Conservation (phyloP, 2,888 invertebrate species). For the Microctonus aethiopoides region DNA sequence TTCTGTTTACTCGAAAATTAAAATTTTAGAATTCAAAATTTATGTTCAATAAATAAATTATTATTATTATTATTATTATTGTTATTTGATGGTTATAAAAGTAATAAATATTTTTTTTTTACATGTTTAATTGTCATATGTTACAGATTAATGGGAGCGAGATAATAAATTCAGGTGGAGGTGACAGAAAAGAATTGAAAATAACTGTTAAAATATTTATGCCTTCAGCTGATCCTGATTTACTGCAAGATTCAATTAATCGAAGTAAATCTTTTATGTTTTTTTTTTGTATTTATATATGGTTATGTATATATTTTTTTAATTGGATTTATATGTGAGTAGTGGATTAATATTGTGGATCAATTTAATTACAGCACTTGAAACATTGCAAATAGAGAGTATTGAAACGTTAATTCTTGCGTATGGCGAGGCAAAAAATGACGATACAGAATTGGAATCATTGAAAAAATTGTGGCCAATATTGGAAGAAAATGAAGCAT, state of each 20-base stretch:
- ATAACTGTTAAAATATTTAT: slow-evolving; percentile 90
- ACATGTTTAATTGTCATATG: neutral
- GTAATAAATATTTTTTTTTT: neutral
- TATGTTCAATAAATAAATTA: neutral
- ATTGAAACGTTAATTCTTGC: slow-evolving; percentile 88
- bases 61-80: too few species aligned
- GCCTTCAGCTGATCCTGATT: slow-evolving; percentile 75
- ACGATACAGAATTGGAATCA: slow-evolving; percentile 51
- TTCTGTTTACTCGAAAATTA: too few species aligned
- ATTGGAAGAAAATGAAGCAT: slow-evolving; percentile 78
- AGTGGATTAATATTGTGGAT: too few species aligned
- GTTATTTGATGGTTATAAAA: too few species aligned
- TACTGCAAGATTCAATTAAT: slow-evolving; percentile 78
- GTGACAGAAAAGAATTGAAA: slow-evolving; percentile 81
- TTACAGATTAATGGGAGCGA: slow-evolving; percentile 49
- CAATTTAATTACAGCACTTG: slow-evolving; percentile 70
- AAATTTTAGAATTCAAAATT: neutral
- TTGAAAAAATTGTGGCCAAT: slow-evolving; percentile 82
- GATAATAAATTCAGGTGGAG: slow-evolving; percentile 66
- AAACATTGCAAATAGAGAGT: slow-evolving; percentile 76
- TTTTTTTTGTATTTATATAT: slow-evolving; percentile 1
- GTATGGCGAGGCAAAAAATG: slow-evolving; percentile 71
- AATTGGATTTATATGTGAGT: too few species aligned
- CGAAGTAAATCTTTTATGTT: slow-evolving; percentile 70
- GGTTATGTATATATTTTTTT: too few species aligned